Percentiles rank a stretch among this genome's conserved stretches.
Evolutionary conservation across 2,113 vertebrate genomes (phyloP).

Genomic region (Grammomys dolichurus): DNA sequence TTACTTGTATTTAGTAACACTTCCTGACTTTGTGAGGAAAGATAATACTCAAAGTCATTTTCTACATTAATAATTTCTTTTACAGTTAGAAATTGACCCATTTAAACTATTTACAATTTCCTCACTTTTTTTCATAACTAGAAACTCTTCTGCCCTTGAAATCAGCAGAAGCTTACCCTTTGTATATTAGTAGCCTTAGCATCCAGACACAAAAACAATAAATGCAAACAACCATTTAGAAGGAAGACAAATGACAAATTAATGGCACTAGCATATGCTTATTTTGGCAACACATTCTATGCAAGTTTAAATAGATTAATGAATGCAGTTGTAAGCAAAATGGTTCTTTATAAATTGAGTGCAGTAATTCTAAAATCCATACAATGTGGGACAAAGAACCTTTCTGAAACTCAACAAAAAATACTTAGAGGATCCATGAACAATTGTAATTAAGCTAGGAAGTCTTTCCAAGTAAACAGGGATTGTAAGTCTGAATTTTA

Average conservation of each 20-base stretch:
- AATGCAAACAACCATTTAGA: not conserved
- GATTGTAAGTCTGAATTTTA: not conserved
- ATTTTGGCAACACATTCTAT: conserved; percentile 9
- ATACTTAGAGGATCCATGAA: not conserved
- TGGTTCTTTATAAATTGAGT: not conserved
- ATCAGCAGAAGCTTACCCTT: conserved; percentile 38
- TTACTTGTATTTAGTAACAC: not conserved
- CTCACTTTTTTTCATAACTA: conserved; percentile 2
- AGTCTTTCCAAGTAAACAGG: not conserved
- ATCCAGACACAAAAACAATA: conserved; percentile 39
- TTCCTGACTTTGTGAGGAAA: not conserved
- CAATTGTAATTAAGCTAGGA: conserved; percentile 38
- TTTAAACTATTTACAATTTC: not conserved
- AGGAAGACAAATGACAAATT: conserved; percentile 7
- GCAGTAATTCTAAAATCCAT: not conserved
- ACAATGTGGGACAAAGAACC: not conserved
- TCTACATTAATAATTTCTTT: not conserved
- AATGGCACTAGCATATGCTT: conserved; percentile 34
- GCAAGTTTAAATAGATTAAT: conserved; percentile 48
- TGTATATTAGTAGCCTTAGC: conserved; percentile 5
- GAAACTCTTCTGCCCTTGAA: conserved; percentile 14
- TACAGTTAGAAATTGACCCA: conserved; percentile 31
- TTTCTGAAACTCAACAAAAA: conserved; percentile 29
- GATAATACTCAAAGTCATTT: not conserved
- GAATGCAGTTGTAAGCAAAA: conserved; percentile 43